Evolutionary conservation across 1,140 invertebrate species (phyloP).

Genomic region (Platyscapa corneri): DNA sequence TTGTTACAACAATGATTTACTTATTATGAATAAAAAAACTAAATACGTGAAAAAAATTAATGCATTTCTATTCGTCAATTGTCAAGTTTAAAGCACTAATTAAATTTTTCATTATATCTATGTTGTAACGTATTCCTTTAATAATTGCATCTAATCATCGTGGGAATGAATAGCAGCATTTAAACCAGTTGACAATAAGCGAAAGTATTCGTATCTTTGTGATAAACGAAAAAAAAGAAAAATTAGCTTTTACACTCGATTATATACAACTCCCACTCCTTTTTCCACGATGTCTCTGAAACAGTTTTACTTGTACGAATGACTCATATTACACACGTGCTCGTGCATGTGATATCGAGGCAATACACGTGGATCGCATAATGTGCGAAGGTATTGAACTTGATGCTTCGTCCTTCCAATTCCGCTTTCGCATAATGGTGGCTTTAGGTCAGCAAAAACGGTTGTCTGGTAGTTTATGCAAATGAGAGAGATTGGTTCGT

Average conservation of each 20-base stretch:
- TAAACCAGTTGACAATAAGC: not conserved
- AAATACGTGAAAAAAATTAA: no score
- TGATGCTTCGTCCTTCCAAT: not conserved
- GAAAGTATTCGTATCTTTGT: not conserved
- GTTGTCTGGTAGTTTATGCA: not conserved
- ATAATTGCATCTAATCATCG: not conserved
- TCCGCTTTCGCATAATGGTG: not conserved
- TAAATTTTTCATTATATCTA: no score
- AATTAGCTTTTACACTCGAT: not conserved
- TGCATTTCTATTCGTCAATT: no score
- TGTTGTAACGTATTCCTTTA: not conserved
- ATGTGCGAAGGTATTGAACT: not conserved
- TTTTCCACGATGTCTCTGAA: not conserved
- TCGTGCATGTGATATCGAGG: not conserved
- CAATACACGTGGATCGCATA: not conserved
- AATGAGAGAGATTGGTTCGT: not conserved
- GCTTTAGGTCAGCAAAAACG: not conserved
- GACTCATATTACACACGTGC: constrained; percentile 25
- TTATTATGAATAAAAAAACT: no score
- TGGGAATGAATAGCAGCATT: not conserved
- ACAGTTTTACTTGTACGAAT: not conserved
- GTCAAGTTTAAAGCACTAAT: no score
- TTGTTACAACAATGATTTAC: no score
- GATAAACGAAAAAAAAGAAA: not conserved
- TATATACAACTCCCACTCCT: not conserved